phyloP scores from a whole-genome alignment of 2,797 vertebrate species.

The Melanotaenia nigrans region DNA sequence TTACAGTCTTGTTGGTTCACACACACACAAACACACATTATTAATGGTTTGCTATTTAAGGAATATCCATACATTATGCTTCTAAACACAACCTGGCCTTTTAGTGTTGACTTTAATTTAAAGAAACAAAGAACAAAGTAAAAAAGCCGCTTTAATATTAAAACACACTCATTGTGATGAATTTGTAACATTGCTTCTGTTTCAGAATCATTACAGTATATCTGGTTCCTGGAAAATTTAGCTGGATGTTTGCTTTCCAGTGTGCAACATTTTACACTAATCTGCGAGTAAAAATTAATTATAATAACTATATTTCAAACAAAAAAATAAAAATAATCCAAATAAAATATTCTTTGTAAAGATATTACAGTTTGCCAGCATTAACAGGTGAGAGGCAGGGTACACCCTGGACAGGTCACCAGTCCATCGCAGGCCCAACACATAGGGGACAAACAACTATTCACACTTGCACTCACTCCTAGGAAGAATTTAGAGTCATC shows the following conservation, averaged over 20 bases:
- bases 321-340: background rate
- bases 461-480: too few relatives aligned
- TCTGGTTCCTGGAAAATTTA: background rate
- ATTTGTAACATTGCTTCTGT: background rate
- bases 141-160: background rate
- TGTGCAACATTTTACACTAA: background rate
- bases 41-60: slow-evolving; percentile 53
- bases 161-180: background rate
- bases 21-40: slow-evolving; percentile 17
- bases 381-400: too few relatives aligned
- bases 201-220: background rate
- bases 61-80: slow-evolving; percentile 33
- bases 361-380: too few relatives aligned
- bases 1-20: slow-evolving; percentile 53
- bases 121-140: background rate
- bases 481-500: too few relatives aligned
- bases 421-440: too few relatives aligned
- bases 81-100: slow-evolving; percentile 43
- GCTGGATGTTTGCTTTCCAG: background rate
- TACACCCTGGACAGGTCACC: too few relatives aligned
- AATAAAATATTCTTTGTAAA: too few relatives aligned
- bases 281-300: background rate
- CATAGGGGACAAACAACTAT: too few relatives aligned
- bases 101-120: background rate
- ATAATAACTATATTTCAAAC: background rate